A percentile compares a stretch with the other conserved stretches of the same genome.
Evolutionary conservation across 2,797 vertebrate species (phyloP).

Genomic region (Apodemus agrarius): DNA sequence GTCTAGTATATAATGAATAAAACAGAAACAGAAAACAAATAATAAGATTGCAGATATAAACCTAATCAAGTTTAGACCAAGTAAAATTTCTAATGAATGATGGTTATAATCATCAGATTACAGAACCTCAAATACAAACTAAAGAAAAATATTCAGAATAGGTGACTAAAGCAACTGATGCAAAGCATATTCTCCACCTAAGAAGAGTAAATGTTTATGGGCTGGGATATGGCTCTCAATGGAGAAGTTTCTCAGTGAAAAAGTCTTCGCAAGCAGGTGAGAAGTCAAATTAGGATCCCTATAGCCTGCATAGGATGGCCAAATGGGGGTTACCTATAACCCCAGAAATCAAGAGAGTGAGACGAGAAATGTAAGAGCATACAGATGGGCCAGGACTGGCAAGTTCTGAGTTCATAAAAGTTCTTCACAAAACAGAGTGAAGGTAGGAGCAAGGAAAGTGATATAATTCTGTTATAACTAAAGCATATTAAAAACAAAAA

Average conservation of each 20-base stretch:
- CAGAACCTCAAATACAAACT: background rate
- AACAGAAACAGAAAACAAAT: background rate
- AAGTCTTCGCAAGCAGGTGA: background rate
- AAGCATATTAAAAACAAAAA: background rate
- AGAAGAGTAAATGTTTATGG: background rate
- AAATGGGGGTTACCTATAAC: background rate
- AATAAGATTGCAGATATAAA: background rate
- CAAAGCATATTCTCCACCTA: background rate
- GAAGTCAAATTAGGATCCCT: background rate
- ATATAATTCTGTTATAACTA: background rate
- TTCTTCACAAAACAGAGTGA: background rate
- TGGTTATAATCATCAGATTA: background rate
- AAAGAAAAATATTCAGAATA: background rate
- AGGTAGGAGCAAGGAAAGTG: background rate
- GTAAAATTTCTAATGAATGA: background rate
- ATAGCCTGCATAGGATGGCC: background rate
- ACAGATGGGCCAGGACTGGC: too few species aligned
- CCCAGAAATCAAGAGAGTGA: background rate
- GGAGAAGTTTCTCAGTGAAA: background rate
- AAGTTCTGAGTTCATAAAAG: background rate
- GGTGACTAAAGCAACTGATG: background rate
- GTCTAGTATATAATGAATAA: background rate
- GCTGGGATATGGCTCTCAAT: background rate
- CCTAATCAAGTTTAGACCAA: background rate
- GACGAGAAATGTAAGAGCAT: background rate